Evolutionary conservation across 2,888 invertebrate genomes (phyloP).

Genomic region (Ashinkailepas kermadecensis): DNA sequence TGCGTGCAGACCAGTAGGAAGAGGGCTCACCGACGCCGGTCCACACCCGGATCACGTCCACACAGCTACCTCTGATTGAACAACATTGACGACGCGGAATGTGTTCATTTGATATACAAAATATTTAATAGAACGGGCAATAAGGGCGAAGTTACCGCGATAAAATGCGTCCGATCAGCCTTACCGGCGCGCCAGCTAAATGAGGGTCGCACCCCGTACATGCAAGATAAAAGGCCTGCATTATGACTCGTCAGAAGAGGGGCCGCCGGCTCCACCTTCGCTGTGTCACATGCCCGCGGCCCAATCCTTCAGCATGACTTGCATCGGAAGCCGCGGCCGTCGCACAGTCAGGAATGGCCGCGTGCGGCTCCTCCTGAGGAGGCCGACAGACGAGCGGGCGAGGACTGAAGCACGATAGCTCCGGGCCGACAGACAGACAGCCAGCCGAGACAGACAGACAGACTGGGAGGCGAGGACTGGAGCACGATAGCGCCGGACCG

Average conservation of each 20-base stretch:
- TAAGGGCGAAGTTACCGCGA: constrained; percentile 1
- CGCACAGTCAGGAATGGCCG: too few relatives aligned
- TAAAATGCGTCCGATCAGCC: constrained; percentile 4
- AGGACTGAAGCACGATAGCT: too few relatives aligned
- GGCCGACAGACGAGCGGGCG: too few relatives aligned
- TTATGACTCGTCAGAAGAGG: constrained; percentile 9
- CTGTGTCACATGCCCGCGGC: neutral
- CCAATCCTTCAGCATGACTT: constrained; percentile 8
- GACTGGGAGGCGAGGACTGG: too few relatives aligned
- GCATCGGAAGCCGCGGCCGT: neutral
- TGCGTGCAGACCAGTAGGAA: too few relatives aligned
- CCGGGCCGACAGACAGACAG: too few relatives aligned
- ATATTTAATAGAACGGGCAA: constrained; percentile 19
- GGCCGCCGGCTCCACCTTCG: neutral
- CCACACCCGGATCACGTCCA: neutral
- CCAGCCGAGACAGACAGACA: too few relatives aligned
- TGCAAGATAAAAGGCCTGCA: constrained; percentile 20
- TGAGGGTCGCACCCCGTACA: constrained; percentile 19
- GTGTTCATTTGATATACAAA: constrained; percentile 18
- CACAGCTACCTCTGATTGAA: constrained; percentile 9
- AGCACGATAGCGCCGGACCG: too few relatives aligned
- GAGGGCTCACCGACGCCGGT: too few relatives aligned
- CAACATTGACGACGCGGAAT: constrained; percentile 15
- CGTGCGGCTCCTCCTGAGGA: too few relatives aligned
- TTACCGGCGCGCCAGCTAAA: neutral